A percentile compares a stretch with the other conserved stretches of the same genome.
Evolutionary conservation across 2,113 vertebrate species (phyloP).

Genomic region (Coturnix japonica): DNA sequence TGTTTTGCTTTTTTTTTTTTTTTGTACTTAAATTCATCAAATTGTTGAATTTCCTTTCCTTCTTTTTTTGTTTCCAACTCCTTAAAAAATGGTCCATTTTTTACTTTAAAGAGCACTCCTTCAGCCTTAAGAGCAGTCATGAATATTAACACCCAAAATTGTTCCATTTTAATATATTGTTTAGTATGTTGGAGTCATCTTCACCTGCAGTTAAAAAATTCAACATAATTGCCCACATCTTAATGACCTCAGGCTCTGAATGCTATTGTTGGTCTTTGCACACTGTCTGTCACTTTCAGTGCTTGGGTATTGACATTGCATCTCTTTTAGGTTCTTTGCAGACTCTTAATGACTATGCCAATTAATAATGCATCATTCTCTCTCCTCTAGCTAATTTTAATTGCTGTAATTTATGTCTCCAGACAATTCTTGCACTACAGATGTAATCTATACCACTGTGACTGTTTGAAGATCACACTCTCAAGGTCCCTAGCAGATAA

Average conservation of each 20-base stretch:
- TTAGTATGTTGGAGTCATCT: not conserved
- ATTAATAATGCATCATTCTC: slow-evolving; percentile 80
- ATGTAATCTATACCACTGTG: slow-evolving; percentile 60
- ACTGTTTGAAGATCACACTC: slow-evolving; percentile 35
- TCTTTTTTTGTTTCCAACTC: not conserved
- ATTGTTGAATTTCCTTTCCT: not conserved
- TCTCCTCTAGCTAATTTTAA: slow-evolving; percentile 75
- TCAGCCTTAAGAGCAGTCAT: not conserved
- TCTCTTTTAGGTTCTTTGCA: slow-evolving; percentile 73
- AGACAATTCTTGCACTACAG: slow-evolving; percentile 56
- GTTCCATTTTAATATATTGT: not conserved
- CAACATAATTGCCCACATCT: slow-evolving; percentile 48
- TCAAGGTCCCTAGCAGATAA: slow-evolving; percentile 62
- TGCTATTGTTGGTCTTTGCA: slow-evolving; percentile 18
- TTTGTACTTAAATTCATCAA: not conserved
- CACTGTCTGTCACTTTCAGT: slow-evolving; percentile 61
- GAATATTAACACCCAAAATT: not conserved
- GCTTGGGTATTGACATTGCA: slow-evolving; percentile 77
- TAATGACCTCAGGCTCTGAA: slow-evolving; percentile 72
- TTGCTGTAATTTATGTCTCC: slow-evolving; percentile 76
- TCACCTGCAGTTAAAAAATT: slow-evolving; percentile 38
- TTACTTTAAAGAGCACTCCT: not conserved
- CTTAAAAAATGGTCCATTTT: not conserved
- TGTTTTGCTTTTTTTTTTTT: not conserved
- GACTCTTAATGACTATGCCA: slow-evolving; percentile 78